Evolutionary conservation across 2,113 vertebrate genomes (phyloP).

Genomic region (Opisthocomus hoazin): DNA sequence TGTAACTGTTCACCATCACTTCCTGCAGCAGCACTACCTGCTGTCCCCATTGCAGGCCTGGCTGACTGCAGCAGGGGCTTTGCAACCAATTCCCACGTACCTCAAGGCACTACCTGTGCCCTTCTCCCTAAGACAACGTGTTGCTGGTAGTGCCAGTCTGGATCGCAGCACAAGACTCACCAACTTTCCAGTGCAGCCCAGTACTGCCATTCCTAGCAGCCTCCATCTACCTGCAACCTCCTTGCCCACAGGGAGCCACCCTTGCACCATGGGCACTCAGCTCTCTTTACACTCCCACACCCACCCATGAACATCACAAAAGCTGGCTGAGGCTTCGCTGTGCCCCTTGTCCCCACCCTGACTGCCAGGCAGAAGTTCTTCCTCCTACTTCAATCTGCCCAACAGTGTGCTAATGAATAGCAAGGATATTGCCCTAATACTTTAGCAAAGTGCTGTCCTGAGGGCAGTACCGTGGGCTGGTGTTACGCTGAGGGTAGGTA

Average conservation of each 20-base stretch:
- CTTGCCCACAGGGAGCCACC: background rate
- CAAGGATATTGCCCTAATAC: background rate
- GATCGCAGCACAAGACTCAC: rapidly evolving
- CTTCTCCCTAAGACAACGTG: background rate
- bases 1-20: background rate
- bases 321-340: background rate
- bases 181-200: background rate
- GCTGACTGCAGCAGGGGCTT: background rate
- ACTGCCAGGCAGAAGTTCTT: background rate
- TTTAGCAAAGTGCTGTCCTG: background rate
- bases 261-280: background rate
- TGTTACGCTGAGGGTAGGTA: slow-evolving; percentile 68
- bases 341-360: background rate
- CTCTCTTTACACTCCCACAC: background rate
- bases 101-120: background rate
- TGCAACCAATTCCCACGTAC: background rate
- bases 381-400: background rate
- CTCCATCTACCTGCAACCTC: background rate
- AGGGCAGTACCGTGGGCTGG: slow-evolving; percentile 47
- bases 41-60: background rate
- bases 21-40: background rate
- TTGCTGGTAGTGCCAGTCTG: background rate
- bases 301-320: background rate
- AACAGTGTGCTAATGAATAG: background rate
- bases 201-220: background rate